Base-by-base conservation (phyloP, 2,797 vertebrate species). In the Eutrigla gurnardus region DNA sequence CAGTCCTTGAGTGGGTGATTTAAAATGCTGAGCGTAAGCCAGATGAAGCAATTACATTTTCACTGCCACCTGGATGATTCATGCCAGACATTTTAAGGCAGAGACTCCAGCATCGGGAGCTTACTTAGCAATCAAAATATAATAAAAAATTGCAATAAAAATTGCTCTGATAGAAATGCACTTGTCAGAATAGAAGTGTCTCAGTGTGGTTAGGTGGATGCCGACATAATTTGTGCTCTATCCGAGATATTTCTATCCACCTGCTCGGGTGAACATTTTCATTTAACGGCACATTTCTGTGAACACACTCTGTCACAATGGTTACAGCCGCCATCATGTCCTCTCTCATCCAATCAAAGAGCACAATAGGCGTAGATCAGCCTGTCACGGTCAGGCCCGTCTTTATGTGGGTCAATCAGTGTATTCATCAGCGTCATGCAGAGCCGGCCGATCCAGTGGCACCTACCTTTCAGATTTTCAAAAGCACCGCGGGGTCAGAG, bases 401-500 rank as follows among this genome's bases (percentile, higher is more conserved):
- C 81, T 81, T 86, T 71, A 82, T 81, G 79, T 88, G 82, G 77
- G 80, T 89, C 93, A 93, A 92, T 94, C 92, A 93, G 86, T 69
- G 91, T 76, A 83, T 87, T 92, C 91, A 92, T 94, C 91, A 94
- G 86, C 84, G 74, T 88, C 91, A 91, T 89, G 92, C 88, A 83
- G 91, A 69, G 92, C 75, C 57, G 53, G 76, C 75, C 66, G 47
- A 78, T 81, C 50, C 45, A 80, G 89, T 83, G 43, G 85, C 86
- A 91, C 92, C 91, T 92, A 93, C 91, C 90, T 93, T 25, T 91
- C 73, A 71, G 85, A 77, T 88, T 89, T 86, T 81, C 78, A 88
- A 86, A 81, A 75, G 84, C 79, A 62, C 63, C 42, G 18, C 65
- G 68, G 68, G 62, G 65, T 70, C 32, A 12, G 66, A 82, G 76